These are phyloP conservation scores for Cistogaster globosa DNA, from an alignment of 2,888 invertebrate genomes.

Conservation along the genomic window DNA sequence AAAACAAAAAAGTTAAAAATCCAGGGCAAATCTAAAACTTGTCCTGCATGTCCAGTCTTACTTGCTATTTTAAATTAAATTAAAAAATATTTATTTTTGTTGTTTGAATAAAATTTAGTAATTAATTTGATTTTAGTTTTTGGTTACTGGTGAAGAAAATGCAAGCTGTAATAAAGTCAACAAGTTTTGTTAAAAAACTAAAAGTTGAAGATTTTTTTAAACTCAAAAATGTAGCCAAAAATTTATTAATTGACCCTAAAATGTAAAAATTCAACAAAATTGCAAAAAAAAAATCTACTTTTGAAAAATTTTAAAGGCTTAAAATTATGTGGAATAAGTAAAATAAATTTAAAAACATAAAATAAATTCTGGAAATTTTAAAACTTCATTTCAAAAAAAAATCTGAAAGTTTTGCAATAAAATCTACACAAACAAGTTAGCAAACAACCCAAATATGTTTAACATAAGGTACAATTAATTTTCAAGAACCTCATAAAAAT, in stretches of 20 bases:
- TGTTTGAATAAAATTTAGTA: slow-evolving; percentile 24
- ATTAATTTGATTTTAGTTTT: slow-evolving; percentile 47
- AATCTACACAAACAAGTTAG: too few species aligned
- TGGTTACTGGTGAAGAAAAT: slow-evolving; percentile 38
- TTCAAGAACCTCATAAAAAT: too few species aligned
- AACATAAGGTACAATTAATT: too few species aligned
- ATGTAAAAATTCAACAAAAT: too few species aligned
- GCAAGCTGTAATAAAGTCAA: slow-evolving; percentile 31
- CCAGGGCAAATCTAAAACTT: slow-evolving; percentile 47
- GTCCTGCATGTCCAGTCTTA: slow-evolving; percentile 53
- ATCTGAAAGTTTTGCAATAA: too few species aligned
- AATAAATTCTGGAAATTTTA: background rate
- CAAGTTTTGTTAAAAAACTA: slow-evolving; percentile 1
- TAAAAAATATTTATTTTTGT: slow-evolving; percentile 21
- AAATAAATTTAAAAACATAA: too few species aligned
- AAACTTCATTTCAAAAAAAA: slow-evolving; percentile 16
- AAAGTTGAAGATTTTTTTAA: background rate
- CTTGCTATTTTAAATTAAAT: slow-evolving; percentile 20
- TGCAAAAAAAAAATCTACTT: too few species aligned
- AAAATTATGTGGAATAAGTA: too few species aligned
- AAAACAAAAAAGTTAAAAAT: slow-evolving; percentile 33
- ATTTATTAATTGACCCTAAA: too few species aligned
- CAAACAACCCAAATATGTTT: too few species aligned
- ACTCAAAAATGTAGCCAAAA: too few species aligned
- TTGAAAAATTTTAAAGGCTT: too few species aligned